phyloP scores from a whole-genome alignment of 2,113 vertebrate species.

The Polyodon spathula region DNA sequence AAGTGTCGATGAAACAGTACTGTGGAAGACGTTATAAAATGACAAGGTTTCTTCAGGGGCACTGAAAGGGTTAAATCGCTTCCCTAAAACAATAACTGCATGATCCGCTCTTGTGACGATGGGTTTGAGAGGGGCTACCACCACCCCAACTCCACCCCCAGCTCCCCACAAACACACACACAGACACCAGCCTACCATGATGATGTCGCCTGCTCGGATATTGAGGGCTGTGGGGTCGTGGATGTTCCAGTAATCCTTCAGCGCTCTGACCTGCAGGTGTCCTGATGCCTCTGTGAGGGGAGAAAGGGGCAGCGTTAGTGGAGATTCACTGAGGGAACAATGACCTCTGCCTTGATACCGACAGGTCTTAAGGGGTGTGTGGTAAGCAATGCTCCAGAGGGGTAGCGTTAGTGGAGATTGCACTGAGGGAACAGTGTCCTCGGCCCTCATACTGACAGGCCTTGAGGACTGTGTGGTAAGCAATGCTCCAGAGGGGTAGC shows the following conservation, averaged over 20 bases:
- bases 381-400: too few species aligned
- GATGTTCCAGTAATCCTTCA: slow-evolving; percentile 95
- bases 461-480: background rate
- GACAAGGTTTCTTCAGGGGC: too few species aligned
- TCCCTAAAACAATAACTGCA: too few species aligned
- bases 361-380: too few species aligned
- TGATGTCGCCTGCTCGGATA: slow-evolving; percentile 80
- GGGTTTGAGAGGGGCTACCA: too few species aligned
- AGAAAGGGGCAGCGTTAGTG: slow-evolving; percentile 9
- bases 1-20: too few species aligned
- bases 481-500: background rate
- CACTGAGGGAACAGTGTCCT: background rate
- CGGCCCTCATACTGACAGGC: slow-evolving; percentile 10
- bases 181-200: slow-evolving; percentile 68
- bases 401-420: slow-evolving; percentile 7
- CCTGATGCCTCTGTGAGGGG: slow-evolving; percentile 74
- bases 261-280: slow-evolving; percentile 82
- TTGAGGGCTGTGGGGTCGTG: slow-evolving; percentile 93
- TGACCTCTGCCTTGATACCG: too few species aligned
- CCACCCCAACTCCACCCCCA: too few species aligned
- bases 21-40: too few species aligned
- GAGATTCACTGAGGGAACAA: too few species aligned
- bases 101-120: too few species aligned
- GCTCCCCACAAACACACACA: background rate
- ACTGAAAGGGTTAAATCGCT: too few species aligned